Evolutionary conservation across 2,113 vertebrate species (phyloP).

Genomic region (Leiothrix lutea): DNA sequence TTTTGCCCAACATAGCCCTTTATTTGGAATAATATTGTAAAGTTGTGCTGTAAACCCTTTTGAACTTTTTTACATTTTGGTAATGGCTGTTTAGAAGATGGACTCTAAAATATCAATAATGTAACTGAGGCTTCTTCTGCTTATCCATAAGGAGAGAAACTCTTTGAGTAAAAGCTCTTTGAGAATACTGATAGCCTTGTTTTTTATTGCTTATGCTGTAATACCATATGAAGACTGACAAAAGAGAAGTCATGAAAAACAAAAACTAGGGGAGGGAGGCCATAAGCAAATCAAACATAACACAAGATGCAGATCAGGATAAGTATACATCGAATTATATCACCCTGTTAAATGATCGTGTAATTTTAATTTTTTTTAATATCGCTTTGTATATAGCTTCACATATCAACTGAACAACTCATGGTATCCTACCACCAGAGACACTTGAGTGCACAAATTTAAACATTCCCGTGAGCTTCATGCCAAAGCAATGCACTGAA

Average conservation of each 20-base stretch:
- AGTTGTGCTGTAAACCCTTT: background rate
- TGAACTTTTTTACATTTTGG: background rate
- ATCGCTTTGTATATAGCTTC: background rate
- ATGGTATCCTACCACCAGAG: background rate
- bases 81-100: background rate
- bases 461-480: background rate
- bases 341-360: background rate
- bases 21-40: background rate
- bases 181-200: background rate
- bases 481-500: background rate
- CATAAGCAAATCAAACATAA: background rate
- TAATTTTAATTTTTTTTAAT: background rate
- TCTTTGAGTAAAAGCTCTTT: background rate
- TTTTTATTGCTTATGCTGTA: background rate
- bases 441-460: background rate
- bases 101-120: background rate
- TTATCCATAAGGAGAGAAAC: background rate
- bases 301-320: background rate
- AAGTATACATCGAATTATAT: background rate
- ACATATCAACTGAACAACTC: background rate
- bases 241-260: background rate
- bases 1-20: background rate
- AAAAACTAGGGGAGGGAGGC: background rate
- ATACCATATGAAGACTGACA: background rate
- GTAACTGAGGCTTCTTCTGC: background rate